A percentile compares a stretch with the other conserved stretches of the same genome.
These are phyloP conservation scores for Pseudomyrmex gracilis DNA, from an alignment of 1,140 invertebrate genomes.

Conservation along the genomic window DNA sequence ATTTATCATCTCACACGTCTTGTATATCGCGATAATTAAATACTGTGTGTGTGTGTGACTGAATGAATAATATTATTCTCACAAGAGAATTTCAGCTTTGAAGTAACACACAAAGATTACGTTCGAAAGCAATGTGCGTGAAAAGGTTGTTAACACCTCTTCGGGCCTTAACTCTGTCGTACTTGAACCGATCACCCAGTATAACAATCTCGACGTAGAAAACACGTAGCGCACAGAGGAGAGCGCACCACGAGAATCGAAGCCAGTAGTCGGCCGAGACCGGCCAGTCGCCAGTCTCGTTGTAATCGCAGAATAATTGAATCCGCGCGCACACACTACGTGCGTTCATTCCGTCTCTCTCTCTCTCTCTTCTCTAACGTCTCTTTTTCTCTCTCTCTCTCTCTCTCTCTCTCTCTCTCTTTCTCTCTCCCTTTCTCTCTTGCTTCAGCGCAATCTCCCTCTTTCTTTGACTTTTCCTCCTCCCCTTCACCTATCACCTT, in stretches of 20 bases:
- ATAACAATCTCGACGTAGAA: conserved; percentile 63
- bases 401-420: not conserved
- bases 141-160: conserved; percentile 38
- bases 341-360: conserved; percentile 66
- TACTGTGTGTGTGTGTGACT: not conserved
- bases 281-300: conserved; percentile 74
- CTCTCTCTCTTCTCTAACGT: conserved; percentile 45
- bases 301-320: conserved; percentile 84
- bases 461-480: conserved; percentile 43
- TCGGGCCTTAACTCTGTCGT: conserved; percentile 29
- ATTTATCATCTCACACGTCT: too few relatives aligned
- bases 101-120: too few relatives aligned
- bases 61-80: not conserved
- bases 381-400: conserved; percentile 64
- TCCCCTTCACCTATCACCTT: conserved; percentile 19
- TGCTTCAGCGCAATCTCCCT: conserved; percentile 26
- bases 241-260: conserved; percentile 49
- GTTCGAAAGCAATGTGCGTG: not conserved
- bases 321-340: conserved; percentile 73
- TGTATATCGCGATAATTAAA: not conserved
- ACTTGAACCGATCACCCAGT: conserved; percentile 65
- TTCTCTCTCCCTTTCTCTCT: conserved; percentile 34
- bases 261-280: conserved; percentile 51
- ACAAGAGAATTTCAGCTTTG: not conserved
- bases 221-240: conserved; percentile 53